Conservation (phyloP, 1,140 invertebrate species). For the Drosophila melanica region DNA sequence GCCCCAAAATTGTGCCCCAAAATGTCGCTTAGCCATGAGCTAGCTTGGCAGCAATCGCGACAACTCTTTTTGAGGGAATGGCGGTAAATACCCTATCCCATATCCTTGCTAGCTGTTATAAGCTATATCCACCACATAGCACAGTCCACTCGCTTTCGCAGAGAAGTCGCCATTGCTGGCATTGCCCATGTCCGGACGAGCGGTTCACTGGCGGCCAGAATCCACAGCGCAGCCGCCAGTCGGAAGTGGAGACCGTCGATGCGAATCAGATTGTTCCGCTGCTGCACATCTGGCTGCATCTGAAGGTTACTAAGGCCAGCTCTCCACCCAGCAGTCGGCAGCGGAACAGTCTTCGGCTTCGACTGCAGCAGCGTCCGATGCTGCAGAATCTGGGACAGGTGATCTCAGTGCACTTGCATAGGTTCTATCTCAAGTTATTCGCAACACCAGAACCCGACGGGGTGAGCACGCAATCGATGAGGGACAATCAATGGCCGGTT, state of each 20-base stretch:
- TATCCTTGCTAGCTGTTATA: not conserved
- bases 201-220: conserved; percentile 13
- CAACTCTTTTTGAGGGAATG: conserved; percentile 4
- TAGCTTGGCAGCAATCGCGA: conserved; percentile 26
- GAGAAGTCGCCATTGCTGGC: conserved; percentile 16
- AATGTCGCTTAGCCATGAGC: conserved; percentile 18
- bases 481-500: too few species aligned
- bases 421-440: conserved; percentile 6
- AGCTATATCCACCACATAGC: not conserved
- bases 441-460: not conserved
- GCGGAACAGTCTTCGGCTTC: not conserved
- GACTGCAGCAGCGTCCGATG: conserved; percentile 36
- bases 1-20: not conserved
- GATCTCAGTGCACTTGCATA: not conserved
- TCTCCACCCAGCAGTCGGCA: not conserved
- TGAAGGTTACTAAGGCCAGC: not conserved
- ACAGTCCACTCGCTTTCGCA: not conserved
- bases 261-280: conserved; percentile 10
- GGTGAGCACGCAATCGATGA: not conserved
- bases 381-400: conserved; percentile 29
- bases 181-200: not conserved
- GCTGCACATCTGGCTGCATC: conserved; percentile 32
- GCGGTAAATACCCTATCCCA: conserved; percentile 11
- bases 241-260: not conserved
- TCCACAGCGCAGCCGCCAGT: not conserved